Evolutionary conservation across 1,140 invertebrate genomes (phyloP), one percentile per base, ranked within the genome.

Genomic region (Steinernema khuongi): DNA sequence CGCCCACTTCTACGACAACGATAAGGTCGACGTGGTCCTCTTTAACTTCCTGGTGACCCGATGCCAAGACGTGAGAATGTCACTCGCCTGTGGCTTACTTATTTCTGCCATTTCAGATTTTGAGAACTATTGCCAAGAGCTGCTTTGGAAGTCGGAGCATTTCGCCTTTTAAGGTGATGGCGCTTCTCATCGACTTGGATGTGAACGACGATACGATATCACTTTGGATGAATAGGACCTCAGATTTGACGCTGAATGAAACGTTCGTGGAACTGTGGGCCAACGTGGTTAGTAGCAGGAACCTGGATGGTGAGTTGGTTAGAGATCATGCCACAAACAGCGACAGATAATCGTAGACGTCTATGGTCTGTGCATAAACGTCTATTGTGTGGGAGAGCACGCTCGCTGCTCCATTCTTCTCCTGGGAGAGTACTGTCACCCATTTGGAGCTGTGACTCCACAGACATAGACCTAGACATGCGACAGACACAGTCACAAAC

Each of bases 1-100:
- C 19, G 50, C 4, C 26, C 50, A 60, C 50, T 60, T 60, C 22
- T 60, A 60, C 50, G 50, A 60, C 50, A 60, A 60, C 50, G 50
- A 60, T 14, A 60, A 14, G 22, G 50, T 60, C 7, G 50, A 60
- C 4, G 26, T 60, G 50, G 14, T 22, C 4, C 19, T 60, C 14
- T 60, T 60, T 26, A 11, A 7, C 22, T 60, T 60, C 22, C 14
- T 60, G 4, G 4, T 60, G 50, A 60, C 50, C 19, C 11, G 50
- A 60, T 60, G 50, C 22, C 14, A 60, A 60, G 50, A 60, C 19
- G 50, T 60, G 26, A 60, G 50, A 17, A 60, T 60, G 4, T 26
- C 26, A 22, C 4, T 60, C 4, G 14, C 22, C 50, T 7, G n/a
- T 11, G 36, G 7, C 26, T 4, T 60, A 60, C 14, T 4, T 4